Percentiles rank a stretch among this genome's conserved stretches.
phyloP scores from a whole-genome alignment of 2,888 invertebrate genomes.

The Ectobius pallidus region DNA sequence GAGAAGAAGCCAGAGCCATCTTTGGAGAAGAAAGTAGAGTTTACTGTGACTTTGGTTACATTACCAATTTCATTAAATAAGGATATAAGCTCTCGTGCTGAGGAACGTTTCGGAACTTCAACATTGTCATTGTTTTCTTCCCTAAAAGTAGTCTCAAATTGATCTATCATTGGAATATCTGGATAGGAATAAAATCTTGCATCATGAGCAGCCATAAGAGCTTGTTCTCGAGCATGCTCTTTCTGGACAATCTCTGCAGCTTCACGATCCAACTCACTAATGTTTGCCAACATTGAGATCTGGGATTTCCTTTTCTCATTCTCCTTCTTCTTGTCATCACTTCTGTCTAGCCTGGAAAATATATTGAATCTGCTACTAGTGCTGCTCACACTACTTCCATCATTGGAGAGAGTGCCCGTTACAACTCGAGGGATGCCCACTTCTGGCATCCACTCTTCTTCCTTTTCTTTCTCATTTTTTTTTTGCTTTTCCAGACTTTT shows the following conservation, averaged over 20 bases:
- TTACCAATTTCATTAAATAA: conserved; percentile 68
- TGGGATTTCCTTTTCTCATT: conserved; percentile 63
- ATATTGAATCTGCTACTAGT: conserved; percentile 40
- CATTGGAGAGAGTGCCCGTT: conserved; percentile 30
- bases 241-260: conserved; percentile 75
- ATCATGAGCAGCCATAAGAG: conserved; percentile 48
- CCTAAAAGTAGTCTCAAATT: neutral
- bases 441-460: conserved; percentile 57
- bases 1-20: conserved; percentile 53
- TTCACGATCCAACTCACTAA: conserved; percentile 80
- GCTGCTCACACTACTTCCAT: conserved; percentile 24
- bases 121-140: conserved; percentile 42
- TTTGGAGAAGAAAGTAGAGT: conserved; percentile 59
- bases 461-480: conserved; percentile 42
- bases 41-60: conserved; percentile 61
- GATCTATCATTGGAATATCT: conserved; percentile 18
- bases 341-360: conserved; percentile 38
- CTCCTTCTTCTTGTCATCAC: conserved; percentile 47
- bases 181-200: conserved; percentile 49
- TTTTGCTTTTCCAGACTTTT: conserved; percentile 43
- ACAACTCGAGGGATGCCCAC: conserved; percentile 61
- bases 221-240: conserved; percentile 54
- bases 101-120: conserved; percentile 50
- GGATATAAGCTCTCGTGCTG: conserved; percentile 63
- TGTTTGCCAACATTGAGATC: conserved; percentile 70